Base-by-base conservation (phyloP, 2,888 invertebrate genomes). In the Mechanitis mazaeus region DNA sequence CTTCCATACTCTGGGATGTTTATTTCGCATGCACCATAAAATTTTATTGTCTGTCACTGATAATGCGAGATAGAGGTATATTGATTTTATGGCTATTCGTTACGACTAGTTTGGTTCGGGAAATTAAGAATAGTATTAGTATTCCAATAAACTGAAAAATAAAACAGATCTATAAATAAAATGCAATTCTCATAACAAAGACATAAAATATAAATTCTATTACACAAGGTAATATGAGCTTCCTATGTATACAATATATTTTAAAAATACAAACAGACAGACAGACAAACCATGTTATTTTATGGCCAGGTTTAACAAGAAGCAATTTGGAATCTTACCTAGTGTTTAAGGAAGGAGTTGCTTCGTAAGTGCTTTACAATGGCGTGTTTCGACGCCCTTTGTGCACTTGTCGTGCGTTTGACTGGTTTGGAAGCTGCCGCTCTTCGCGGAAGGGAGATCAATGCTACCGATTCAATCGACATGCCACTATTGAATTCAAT, bases 381-480 rank as follows among this genome's bases (percentile, higher is more conserved):
- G 74, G 77, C 76, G 77, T 79, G 77, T 78, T 73, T 71, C 74
- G 74, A 75, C 74, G 75, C 76, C 80, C 78, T 82, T 81, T 84
- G 78, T 84, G 78, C 79, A 81, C 81, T 80, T 81, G 81, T 82
- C 81, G 79, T 81, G 80, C 75, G 76, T 81, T 79, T 81, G 79
- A 80, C 81, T 84, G 77, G 80, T 77, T 80, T 75, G 74, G 76
- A 75, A 66, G 72, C 75, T 74, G 75, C 73, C 68, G 71, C 76
- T 82, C 79, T 80, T 84, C 79, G 77, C 81, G 84, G 83, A 84
- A 84, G 81, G 75, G 71, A 78, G 84, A 84, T 85, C 72, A 66
- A 72, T 72, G 74, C 72, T 69, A 65, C 69, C 69, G 87, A 87
- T 86, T 83, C 69, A 65, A 68, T 71, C 74, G 77, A 82, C 83